phyloP scores from a whole-genome alignment of 2,797 vertebrate species.

The Glyptemys insculpta region DNA sequence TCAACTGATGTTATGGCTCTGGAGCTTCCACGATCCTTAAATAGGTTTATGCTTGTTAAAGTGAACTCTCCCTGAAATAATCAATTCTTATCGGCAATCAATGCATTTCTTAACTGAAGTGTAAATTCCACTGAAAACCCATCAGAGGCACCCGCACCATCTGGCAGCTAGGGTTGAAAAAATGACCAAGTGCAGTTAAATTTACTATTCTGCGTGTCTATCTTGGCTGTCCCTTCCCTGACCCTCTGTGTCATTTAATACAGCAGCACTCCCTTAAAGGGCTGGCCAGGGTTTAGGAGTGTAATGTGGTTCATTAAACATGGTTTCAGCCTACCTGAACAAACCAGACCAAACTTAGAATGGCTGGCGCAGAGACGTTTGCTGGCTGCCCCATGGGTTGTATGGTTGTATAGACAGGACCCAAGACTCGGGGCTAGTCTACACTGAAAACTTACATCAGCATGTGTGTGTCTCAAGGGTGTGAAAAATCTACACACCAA shows the following conservation, averaged over 20 bases:
- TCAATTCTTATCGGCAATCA: neutral
- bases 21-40: neutral
- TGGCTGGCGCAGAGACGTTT: neutral
- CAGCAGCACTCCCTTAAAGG: fast-evolving
- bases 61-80: neutral
- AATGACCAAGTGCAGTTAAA: neutral
- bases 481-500: neutral
- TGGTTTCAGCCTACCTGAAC: neutral
- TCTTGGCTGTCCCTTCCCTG: neutral
- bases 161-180: fast-evolving
- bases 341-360: neutral
- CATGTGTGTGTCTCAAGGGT: neutral
- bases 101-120: neutral
- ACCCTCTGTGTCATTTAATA: neutral
- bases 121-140: neutral
- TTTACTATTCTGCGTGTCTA: neutral
- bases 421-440: neutral
- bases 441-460: neutral
- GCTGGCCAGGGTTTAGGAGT: neutral
- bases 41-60: neutral
- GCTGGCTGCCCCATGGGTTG: neutral
- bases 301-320: neutral
- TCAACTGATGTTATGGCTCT: neutral
- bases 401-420: neutral
- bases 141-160: neutral